These are phyloP conservation scores for Arion vulgaris DNA, from an alignment of 1,140 invertebrate species.

Conservation along the genomic window DNA sequence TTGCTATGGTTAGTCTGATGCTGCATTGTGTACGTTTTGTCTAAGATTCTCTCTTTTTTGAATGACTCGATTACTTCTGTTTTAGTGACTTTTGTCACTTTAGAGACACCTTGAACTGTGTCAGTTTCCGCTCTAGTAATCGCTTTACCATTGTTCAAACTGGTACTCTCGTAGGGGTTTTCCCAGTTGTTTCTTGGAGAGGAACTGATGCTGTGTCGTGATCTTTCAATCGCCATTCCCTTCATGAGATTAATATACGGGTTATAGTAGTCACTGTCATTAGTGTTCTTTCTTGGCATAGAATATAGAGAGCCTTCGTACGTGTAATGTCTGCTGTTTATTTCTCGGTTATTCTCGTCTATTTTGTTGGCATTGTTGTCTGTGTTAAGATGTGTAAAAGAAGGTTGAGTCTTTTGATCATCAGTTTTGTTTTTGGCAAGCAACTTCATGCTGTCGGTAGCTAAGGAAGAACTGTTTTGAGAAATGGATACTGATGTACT, in stretches of 20 bases:
- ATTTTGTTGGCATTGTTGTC: background rate
- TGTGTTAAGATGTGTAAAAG: background rate
- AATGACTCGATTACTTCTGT: conserved; percentile 5
- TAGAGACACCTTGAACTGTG: background rate
- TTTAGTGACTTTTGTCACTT: conserved; percentile 1
- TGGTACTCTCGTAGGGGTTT: background rate
- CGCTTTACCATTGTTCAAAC: background rate
- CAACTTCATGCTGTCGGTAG: conserved; percentile 47
- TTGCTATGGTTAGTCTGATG: background rate
- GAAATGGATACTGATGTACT: background rate
- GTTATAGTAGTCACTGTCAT: conserved; percentile 22
- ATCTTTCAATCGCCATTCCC: conserved; percentile 38
- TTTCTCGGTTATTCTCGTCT: background rate
- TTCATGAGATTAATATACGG: conserved; percentile 42
- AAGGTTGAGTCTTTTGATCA: conserved; percentile 36
- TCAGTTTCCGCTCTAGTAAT: background rate
- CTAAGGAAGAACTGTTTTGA: conserved; percentile 15
- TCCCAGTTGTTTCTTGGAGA: background rate
- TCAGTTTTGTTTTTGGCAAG: conserved; percentile 46
- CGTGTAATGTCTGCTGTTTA: conserved; percentile 20
- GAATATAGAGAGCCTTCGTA: conserved; percentile 37
- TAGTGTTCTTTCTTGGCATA: conserved; percentile 25
- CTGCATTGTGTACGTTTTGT: background rate
- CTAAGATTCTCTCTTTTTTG: background rate
- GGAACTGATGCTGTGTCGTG: conserved; percentile 7